Base-by-base conservation (phyloP, 2,113 vertebrate genomes). In the Guaruba guarouba region DNA sequence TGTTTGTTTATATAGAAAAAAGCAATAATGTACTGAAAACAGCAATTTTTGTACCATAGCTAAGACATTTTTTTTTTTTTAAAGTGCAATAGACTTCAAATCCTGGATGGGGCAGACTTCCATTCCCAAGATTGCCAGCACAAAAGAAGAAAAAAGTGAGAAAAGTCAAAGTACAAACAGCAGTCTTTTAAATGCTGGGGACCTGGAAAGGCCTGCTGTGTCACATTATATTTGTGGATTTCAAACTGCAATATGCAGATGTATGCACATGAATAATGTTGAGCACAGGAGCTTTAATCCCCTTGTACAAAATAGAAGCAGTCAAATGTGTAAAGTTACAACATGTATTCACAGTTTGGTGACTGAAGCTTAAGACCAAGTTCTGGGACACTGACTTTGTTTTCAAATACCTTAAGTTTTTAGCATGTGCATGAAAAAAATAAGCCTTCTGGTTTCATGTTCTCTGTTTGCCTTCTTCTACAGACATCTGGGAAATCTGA, bases 211-310 rank as follows among this genome's bases (percentile, higher is more conserved):
- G 17, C 92, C 94, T 91, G 88, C 91, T 95, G 91, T 86, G 94
- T 70, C 0, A 0, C 51, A 78, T 94, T 95, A 64, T 84, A 43
- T 88, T 71, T 92, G 73, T 71, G 69, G 35, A 81, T 95, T 97
- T 88, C 80, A 83, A 75, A 55, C 51, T 75, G 83, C 82, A 94
- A 73, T 88, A 73, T 86, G 86, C 75, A 96, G 77, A 91, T 86
- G 62, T 81, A 82, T 91, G 92, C 90, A 88, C 88, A 92, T 93
- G 88, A 95, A 88, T 96, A 95, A 95, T 84, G 89, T 95, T 44
- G 31, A 79, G 76, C 61, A 78, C 55, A 77, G 81, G 77, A 62
- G 57, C 90, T 84, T 82, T 94, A 96, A 94, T 93, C 76, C 79
- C 10, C n/a, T 71, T 9, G 62, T 49, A 79, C 77, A 96, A 95